Base-by-base conservation (phyloP, 2,888 invertebrate genomes). In the Eulithis testata region DNA sequence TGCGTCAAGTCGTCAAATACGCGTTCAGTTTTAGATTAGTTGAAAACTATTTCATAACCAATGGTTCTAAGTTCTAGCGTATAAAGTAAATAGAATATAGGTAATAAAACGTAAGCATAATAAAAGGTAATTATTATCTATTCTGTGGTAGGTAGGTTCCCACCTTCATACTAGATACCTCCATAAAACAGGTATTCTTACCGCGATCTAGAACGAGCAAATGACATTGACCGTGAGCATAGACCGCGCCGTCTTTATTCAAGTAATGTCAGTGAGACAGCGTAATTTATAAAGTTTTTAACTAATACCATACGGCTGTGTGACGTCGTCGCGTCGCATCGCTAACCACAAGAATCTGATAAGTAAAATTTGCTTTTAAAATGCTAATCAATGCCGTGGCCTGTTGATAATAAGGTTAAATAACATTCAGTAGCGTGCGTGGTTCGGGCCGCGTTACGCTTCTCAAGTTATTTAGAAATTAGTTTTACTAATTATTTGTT, bases 301-400 rank as follows among this genome's bases (percentile, higher is more conserved):
- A 9, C 44, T 52, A 37, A 63, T 52, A 45, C n/a, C n/a, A 52
- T 43, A 52, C 51, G 21, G n/a, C 60, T 63, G 1, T 14, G 43
- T 64, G 76, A 76, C 80, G 80, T 21, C 21, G 21, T 21, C 21
- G 21, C 21, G 21, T 21, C 21, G 21, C 21, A 2, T 21, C 68
- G 71, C 59, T 66, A 64, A 72, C 68, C 79, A 72, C 68, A 79
- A 76, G 71, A 79, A 76, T 77, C 63, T 75, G 64, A 72, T 78
- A 79, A 79, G 69, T 80, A 80, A 82, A 83, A 84, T 84, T 78
- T 76, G 76, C 74, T 84, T 71, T 85, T 77, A 78, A 80, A 86
- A 88, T 87, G 85, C 75, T 86, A 90, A 90, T 89, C 83, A 84
- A 83, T 78, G 77, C 79, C 74, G 73, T 73, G 78, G 77, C 74